phyloP scores from a whole-genome alignment of 92 coral and sea anemone genomes.

The Porites divaricata region DNA sequence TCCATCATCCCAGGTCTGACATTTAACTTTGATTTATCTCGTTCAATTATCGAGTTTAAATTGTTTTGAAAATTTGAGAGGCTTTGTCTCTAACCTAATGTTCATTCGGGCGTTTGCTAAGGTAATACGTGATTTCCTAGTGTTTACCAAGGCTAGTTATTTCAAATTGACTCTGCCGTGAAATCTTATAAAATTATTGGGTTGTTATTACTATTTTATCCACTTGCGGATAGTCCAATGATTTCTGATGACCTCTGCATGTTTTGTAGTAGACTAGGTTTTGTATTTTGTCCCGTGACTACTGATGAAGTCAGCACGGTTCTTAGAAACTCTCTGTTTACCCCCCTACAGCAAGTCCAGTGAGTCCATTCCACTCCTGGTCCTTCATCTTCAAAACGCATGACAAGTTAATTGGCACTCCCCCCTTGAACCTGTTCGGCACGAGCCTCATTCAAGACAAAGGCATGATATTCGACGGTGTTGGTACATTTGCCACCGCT shows the following conservation, averaged over 20 bases:
- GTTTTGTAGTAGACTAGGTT: background rate
- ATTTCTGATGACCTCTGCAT: background rate
- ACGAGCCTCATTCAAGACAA: slow-evolving; percentile 46
- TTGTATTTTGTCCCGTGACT: background rate
- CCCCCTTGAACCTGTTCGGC: slow-evolving; percentile 62
- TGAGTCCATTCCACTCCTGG: slow-evolving; percentile 75
- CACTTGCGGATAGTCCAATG: background rate
- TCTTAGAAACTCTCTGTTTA: background rate
- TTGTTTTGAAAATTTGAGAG: no score
- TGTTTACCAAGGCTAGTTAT: no score
- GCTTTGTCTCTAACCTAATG: no score
- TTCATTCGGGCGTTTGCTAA: no score
- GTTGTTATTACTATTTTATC: background rate
- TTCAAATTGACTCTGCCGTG: no score
- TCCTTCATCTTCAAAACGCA: slow-evolving; percentile 49
- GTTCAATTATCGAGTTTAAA: no score
- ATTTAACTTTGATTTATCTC: background rate
- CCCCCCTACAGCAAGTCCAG: slow-evolving; percentile 69
- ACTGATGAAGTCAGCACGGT: background rate
- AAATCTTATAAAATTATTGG: no score
- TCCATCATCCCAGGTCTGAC: slow-evolving; percentile 33
- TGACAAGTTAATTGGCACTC: slow-evolving; percentile 63
- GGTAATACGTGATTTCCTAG: no score
- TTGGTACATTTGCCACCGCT: slow-evolving; percentile 68
- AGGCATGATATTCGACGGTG: slow-evolving; percentile 82